Evolutionary conservation across 2,888 invertebrate species (phyloP).

Genomic region (Enchytraeus crypticus): DNA sequence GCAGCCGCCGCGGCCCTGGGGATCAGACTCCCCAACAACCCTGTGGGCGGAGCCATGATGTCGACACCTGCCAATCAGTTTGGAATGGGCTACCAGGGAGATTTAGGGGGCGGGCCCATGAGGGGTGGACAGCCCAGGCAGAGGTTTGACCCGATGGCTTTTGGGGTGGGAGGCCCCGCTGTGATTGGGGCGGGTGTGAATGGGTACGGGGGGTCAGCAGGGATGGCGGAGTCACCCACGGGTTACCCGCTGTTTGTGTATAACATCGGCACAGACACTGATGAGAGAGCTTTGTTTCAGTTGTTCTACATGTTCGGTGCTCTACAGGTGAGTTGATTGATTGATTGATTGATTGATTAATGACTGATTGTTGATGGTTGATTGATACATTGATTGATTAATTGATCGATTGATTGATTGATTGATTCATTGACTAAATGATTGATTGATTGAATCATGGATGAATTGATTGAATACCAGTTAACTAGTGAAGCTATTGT

Average conservation of each 20-base stretch:
- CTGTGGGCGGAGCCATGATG: not conserved
- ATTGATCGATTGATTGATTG: too few species aligned
- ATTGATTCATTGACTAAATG: too few species aligned
- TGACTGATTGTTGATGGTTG: too few species aligned
- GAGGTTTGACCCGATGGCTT: conserved; percentile 15
- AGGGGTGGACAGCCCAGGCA: conserved; percentile 5
- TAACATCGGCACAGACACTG: conserved; percentile 47
- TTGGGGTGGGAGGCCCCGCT: not conserved
- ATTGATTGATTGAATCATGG: too few species aligned
- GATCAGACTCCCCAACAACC: not conserved
- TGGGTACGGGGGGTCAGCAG: conserved; percentile 9
- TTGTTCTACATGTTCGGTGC: conserved; percentile 47
- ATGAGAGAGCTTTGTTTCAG: conserved; percentile 46
- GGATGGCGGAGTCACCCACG: not conserved
- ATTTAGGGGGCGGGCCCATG: conserved; percentile 11
- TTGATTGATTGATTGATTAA: too few species aligned
- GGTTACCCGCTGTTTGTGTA: conserved; percentile 47
- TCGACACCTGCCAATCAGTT: not conserved
- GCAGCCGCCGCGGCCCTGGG: not conserved
- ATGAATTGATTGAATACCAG: conserved; percentile 2
- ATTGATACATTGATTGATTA: too few species aligned
- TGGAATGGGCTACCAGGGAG: conserved; percentile 12
- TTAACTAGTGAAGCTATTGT: not conserved
- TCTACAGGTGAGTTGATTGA: too few species aligned
- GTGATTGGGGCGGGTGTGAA: not conserved